A percentile compares a stretch with the other conserved stretches of the same genome.
Evolutionary conservation across 2,888 invertebrate species (phyloP).

Genomic region (Drosophila eohydei): DNA sequence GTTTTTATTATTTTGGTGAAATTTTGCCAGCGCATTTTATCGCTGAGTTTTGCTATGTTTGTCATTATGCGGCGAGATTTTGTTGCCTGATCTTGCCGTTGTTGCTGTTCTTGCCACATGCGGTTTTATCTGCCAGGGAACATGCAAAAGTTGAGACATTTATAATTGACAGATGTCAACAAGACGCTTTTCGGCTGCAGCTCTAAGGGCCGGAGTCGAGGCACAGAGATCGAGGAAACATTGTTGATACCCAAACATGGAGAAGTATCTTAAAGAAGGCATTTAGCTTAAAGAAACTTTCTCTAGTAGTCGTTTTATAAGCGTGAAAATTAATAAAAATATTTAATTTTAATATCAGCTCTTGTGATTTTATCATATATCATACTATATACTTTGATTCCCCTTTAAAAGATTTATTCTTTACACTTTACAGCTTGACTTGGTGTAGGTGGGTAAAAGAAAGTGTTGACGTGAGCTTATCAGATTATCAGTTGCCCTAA

Average conservation of each 20-base stretch:
- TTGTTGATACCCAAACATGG: constrained; percentile 12
- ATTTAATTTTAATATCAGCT: not conserved
- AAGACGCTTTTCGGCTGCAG: constrained; percentile 12
- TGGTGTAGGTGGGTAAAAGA: not conserved
- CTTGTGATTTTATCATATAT: not conserved
- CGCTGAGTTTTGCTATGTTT: constrained; percentile 53
- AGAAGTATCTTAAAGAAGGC: not conserved
- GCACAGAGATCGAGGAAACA: constrained; percentile 15
- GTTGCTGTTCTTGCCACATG: constrained; percentile 55
- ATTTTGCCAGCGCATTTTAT: constrained; percentile 66
- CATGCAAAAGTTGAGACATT: constrained; percentile 62
- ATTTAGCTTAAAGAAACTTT: not conserved
- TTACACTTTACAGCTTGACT: not conserved
- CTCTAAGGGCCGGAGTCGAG: constrained; percentile 4
- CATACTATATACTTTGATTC: not conserved
- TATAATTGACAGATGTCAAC: constrained; percentile 76
- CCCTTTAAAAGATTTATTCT: not conserved
- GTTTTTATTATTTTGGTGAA: constrained; percentile 79
- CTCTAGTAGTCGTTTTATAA: not conserved
- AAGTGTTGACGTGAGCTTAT: not conserved
- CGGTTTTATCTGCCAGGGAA: constrained; percentile 64
- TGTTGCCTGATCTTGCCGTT: constrained; percentile 41
- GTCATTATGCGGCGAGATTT: constrained; percentile 53
- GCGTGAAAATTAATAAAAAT: not conserved
- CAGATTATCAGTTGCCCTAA: not conserved